Percentiles rank a stretch among this genome's conserved stretches.
These are phyloP conservation scores for Fistularia commersonii DNA, from an alignment of 2,797 vertebrate genomes.

Conservation along the genomic window DNA sequence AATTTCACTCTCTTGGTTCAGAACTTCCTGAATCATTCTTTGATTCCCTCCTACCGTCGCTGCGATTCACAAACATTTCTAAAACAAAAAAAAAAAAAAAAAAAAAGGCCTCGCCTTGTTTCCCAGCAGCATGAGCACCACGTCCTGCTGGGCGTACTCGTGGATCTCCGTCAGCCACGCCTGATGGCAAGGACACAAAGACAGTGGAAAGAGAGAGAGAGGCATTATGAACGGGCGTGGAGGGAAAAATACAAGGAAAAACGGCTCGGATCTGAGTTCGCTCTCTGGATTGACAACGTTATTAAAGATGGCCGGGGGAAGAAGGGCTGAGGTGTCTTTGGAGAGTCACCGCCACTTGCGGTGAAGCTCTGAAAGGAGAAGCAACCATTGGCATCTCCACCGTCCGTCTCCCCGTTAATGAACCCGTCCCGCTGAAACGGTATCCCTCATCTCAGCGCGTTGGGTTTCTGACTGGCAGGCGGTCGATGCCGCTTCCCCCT, in stretches of 20 bases:
- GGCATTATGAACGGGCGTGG: background rate
- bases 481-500: slow-evolving; percentile 20
- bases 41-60: background rate
- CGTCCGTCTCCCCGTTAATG: slow-evolving; percentile 12
- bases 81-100: background rate
- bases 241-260: background rate
- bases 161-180: slow-evolving; percentile 94
- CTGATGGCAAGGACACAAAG: slow-evolving; percentile 58
- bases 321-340: too few species aligned
- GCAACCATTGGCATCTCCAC: slow-evolving; percentile 1
- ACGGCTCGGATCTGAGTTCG: too few species aligned
- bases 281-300: too few species aligned
- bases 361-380: background rate
- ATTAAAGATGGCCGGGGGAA: too few species aligned
- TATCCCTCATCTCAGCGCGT: slow-evolving; percentile 24
- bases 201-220: slow-evolving; percentile 9
- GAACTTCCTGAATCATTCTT: background rate
- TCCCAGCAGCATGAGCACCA: slow-evolving; percentile 91
- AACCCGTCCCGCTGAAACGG: slow-evolving; percentile 28
- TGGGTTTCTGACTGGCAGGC: slow-evolving; percentile 24
- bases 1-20: too few species aligned
- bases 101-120: slow-evolving; percentile 82
- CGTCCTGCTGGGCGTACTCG: slow-evolving; percentile 87
- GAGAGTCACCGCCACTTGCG: too few species aligned
- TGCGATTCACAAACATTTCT: slow-evolving; percentile 21